Base-by-base conservation (phyloP, 2,113 vertebrate genomes). In the Corythaixoides concolor region DNA sequence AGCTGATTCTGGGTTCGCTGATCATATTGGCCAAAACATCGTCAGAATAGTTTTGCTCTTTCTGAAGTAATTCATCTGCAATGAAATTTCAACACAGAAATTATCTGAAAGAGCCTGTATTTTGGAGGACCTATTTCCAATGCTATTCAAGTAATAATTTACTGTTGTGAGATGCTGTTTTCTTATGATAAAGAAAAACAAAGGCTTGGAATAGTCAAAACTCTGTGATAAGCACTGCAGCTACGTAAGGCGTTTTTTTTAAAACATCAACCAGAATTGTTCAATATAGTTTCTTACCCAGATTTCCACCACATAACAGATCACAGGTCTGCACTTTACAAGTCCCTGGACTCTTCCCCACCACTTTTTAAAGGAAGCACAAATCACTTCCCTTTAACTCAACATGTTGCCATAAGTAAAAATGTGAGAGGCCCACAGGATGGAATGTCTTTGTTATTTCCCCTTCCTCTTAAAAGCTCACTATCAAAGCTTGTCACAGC, bases 21-120 rank as follows among this genome's bases (percentile, higher is more conserved):
- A 99, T 99, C 97, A 99, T 99, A 76, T 99, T 99, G 89, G 99
- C 99, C 98, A 99, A 97, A 97, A 99, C 99, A 52, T 99, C 99
- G 37, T 99, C 99, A 15, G 99, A 99, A 91, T 99, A 99, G 69
- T 99, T 98, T 96, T 99, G 99, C 94, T 99, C 99, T 94, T 98
- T 99, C 98, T 99, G 99, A 92, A 99, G 98, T 66, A 99, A 98
- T 91, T 99, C 99, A 98, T 99, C 99, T 99, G 89, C 74, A 98
- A 73, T 6, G 8, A 73, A 91, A 94, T 49, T 62, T 69, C 50
- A 86, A 79, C 23, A 77, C 8, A 94, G 50, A 67, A 84, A 60
- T 47, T 39, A 81, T 17, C 18, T 68, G 52, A 81, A 91, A 53
- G 58, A 94, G 63, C 7, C 4, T 8, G 24, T 21, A 28, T 47